Percentiles rank a stretch among this genome's conserved stretches.
Conservation (phyloP, 37 sponge, comb jelly and placozoan genomes). For the Aphrocallistes beatrix region DNA sequence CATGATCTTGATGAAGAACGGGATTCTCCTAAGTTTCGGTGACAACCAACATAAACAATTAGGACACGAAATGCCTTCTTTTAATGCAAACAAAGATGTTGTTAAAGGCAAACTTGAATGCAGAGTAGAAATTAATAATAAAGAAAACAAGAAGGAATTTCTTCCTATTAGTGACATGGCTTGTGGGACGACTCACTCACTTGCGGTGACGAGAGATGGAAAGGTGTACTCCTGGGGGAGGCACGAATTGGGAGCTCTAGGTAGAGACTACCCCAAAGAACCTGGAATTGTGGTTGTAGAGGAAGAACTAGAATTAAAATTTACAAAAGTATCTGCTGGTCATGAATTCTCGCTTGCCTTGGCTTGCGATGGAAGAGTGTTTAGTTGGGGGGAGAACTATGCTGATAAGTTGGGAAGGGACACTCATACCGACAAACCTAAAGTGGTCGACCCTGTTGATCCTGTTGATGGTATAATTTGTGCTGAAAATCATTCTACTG, state of each 20-base stretch:
- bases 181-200: slow-evolving; percentile 48
- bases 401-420: background rate
- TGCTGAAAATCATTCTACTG: background rate
- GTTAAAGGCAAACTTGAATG: background rate
- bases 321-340: background rate
- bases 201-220: slow-evolving; percentile 28
- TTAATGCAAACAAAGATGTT: background rate
- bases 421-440: background rate
- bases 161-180: slow-evolving; percentile 21
- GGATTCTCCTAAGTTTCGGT: slow-evolving; percentile 43
- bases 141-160: background rate
- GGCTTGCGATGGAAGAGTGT: background rate
- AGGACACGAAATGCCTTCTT: slow-evolving; percentile 25
- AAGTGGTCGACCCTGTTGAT: background rate
- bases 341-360: background rate
- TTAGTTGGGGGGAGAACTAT: slow-evolving; percentile 12
- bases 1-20: slow-evolving; percentile 31
- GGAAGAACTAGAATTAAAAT: background rate
- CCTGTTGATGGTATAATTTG: background rate
- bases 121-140: background rate
- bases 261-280: slow-evolving; percentile 21
- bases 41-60: slow-evolving; percentile 43
- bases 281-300: background rate
- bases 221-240: slow-evolving; percentile 40
- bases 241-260: slow-evolving; percentile 29